Evolutionary conservation across 2,797 vertebrate genomes (phyloP).

Genomic region (Rhinogobio ventralis): DNA sequence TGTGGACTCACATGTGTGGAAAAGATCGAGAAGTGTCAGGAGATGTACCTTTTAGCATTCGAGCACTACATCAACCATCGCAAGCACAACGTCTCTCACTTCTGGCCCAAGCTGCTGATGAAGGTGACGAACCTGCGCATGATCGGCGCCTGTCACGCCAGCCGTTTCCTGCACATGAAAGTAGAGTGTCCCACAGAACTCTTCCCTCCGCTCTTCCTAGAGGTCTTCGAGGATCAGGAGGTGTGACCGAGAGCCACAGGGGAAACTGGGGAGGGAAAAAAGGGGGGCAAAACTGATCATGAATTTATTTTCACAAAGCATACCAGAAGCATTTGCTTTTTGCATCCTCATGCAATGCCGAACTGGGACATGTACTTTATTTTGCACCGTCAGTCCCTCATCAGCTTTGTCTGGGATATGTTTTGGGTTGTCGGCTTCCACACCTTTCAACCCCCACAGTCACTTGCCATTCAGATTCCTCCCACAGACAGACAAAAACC

Average conservation of each 20-base stretch:
- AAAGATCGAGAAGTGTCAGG: slow-evolving; percentile 90
- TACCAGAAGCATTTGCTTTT: slow-evolving; percentile 9
- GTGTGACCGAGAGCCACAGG: slow-evolving; percentile 75
- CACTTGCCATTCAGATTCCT: slow-evolving; percentile 31
- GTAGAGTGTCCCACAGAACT: slow-evolving; percentile 90
- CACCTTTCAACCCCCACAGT: slow-evolving; percentile 3
- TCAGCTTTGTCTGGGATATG: slow-evolving; percentile 14
- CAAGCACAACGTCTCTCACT: slow-evolving; percentile 92
- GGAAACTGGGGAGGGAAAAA: slow-evolving; percentile 4
- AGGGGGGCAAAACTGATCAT: background rate
- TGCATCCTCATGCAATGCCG: slow-evolving; percentile 1
- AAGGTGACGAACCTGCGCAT: slow-evolving; percentile 91
- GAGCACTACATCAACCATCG: slow-evolving; percentile 91
- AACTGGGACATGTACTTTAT: slow-evolving; percentile 22
- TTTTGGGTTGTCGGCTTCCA: slow-evolving; percentile 15
- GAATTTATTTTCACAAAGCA: background rate
- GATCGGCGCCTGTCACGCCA: slow-evolving; percentile 89
- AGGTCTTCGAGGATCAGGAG: slow-evolving; percentile 89
- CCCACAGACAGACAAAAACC: slow-evolving; percentile 19
- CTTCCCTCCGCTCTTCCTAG: slow-evolving; percentile 88
- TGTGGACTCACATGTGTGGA: slow-evolving; percentile 86
- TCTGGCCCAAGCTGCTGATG: slow-evolving; percentile 93
- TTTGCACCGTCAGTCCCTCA: background rate
- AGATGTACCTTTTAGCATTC: slow-evolving; percentile 88
- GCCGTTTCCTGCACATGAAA: slow-evolving; percentile 92